Conservation (phyloP, 2,888 invertebrate species). For the Strigamia crassipes region DNA sequence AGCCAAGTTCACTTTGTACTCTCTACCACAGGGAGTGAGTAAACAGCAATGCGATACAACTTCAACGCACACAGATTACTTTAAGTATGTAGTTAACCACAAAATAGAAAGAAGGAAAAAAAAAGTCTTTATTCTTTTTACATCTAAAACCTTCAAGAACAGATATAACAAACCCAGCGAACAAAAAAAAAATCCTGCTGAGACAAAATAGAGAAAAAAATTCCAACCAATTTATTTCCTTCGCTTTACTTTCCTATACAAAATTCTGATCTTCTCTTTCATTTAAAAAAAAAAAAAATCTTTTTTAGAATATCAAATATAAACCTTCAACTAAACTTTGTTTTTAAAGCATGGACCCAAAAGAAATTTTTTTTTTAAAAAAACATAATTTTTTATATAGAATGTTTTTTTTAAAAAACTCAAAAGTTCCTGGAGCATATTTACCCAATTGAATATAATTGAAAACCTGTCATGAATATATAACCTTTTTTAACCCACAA, state of each 20-base stretch:
- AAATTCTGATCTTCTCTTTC: too few relatives aligned
- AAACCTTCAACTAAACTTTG: too few relatives aligned
- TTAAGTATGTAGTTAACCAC: neutral
- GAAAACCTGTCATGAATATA: neutral
- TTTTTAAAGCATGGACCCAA: too few relatives aligned
- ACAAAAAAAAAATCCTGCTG: neutral
- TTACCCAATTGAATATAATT: neutral
- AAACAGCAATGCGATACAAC: neutral
- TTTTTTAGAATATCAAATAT: too few relatives aligned
- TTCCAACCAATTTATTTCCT: neutral
- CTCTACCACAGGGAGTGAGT: neutral
- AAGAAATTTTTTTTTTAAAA: too few relatives aligned
- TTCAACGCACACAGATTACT: neutral
- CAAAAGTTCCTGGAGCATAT: neutral
- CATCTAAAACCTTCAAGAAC: neutral
- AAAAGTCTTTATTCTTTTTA: neutral
- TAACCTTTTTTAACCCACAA: neutral
- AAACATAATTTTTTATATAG: too few relatives aligned
- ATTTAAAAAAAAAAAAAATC: too few relatives aligned
- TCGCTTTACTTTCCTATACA: neutral
- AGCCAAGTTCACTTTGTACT: slow-evolving; percentile 26
- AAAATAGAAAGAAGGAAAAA: neutral
- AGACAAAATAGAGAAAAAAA: neutral
- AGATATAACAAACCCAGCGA: neutral
- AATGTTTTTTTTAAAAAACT: neutral